Percentiles rank a stretch among this genome's conserved stretches.
Evolutionary conservation across 1,140 invertebrate genomes (phyloP).

Genomic region (Micrasema longulum): DNA sequence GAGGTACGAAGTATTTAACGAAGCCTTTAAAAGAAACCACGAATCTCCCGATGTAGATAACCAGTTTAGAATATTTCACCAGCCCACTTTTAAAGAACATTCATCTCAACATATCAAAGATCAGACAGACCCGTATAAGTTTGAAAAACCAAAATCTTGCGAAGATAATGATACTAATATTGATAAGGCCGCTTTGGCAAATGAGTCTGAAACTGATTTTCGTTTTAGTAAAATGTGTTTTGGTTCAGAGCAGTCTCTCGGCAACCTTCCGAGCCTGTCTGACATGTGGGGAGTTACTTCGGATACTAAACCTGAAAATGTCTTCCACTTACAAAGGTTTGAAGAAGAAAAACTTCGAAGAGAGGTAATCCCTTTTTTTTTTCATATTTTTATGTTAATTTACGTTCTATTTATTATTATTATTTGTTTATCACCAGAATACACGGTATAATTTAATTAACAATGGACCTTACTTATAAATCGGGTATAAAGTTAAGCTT

Average conservation of each 20-base stretch:
- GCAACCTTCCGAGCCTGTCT: constrained; percentile 38
- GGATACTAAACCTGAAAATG: constrained; percentile 16
- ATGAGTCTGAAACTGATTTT: constrained; percentile 1
- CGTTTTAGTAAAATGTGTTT: background rate
- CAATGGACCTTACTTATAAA: no score
- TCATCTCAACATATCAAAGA: background rate
- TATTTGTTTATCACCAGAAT: no score
- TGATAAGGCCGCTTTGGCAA: background rate
- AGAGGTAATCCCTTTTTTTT: no score
- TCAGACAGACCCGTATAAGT: no score
- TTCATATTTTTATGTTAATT: no score
- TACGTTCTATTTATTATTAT: no score
- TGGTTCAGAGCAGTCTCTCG: constrained; percentile 2
- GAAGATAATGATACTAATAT: background rate
- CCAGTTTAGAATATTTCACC: background rate
- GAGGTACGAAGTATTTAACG: background rate
- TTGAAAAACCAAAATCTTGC: background rate
- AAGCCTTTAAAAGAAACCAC: background rate
- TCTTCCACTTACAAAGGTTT: constrained; percentile 66
- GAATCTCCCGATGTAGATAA: background rate
- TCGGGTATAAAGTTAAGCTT: no score
- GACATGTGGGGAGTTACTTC: constrained; percentile 37
- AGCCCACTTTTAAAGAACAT: constrained; percentile 1
- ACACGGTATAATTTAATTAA: no score
- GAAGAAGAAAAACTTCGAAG: constrained; percentile 82